phyloP scores from a whole-genome alignment of 2,888 invertebrate species.

The Macrosoma leucophasiata region DNA sequence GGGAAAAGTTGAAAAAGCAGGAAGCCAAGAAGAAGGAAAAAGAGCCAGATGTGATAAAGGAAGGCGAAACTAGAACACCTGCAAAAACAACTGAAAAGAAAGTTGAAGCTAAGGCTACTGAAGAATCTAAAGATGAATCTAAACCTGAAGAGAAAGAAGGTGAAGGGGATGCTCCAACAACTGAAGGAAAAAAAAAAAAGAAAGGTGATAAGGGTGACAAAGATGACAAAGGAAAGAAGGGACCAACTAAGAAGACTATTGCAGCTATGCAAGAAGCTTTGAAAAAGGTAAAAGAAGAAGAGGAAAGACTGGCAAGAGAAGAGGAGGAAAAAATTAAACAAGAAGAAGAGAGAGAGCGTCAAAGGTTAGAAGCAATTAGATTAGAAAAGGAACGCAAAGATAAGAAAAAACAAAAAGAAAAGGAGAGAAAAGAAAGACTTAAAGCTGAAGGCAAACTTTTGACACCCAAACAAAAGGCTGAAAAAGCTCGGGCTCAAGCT shows the following conservation, averaged over 20 bases:
- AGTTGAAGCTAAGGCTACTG: conserved; percentile 37
- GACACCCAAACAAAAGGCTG: conserved; percentile 95
- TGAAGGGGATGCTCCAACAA: conserved; percentile 45
- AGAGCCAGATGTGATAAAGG: conserved; percentile 50
- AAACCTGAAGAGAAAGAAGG: conserved; percentile 53
- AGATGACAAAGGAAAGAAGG: conserved; percentile 77
- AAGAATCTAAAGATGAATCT: conserved; percentile 54
- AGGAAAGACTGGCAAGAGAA: conserved; percentile 82
- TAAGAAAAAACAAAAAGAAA: conserved; percentile 92
- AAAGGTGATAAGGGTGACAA: conserved; percentile 71
- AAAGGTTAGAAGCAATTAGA: conserved; percentile 82
- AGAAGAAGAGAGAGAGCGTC: conserved; percentile 84
- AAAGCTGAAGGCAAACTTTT: conserved; percentile 98
- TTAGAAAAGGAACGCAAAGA: conserved; percentile 92
- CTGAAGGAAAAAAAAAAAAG: conserved; percentile 58
- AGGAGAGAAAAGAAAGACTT: conserved; percentile 92
- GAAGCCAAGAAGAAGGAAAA: conserved; percentile 79
- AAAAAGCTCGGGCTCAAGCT: conserved; percentile 90
- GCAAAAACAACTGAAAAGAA: conserved; percentile 31
- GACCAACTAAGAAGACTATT: conserved; percentile 89
- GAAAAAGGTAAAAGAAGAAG: conserved; percentile 92
- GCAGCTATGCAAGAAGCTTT: conserved; percentile 94
- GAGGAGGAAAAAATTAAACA: conserved; percentile 87
- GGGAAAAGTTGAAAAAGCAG: conserved; percentile 84
- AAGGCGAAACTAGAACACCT: conserved; percentile 37